Conservation (phyloP, 2,113 vertebrate species). For the Balaeniceps rex region DNA sequence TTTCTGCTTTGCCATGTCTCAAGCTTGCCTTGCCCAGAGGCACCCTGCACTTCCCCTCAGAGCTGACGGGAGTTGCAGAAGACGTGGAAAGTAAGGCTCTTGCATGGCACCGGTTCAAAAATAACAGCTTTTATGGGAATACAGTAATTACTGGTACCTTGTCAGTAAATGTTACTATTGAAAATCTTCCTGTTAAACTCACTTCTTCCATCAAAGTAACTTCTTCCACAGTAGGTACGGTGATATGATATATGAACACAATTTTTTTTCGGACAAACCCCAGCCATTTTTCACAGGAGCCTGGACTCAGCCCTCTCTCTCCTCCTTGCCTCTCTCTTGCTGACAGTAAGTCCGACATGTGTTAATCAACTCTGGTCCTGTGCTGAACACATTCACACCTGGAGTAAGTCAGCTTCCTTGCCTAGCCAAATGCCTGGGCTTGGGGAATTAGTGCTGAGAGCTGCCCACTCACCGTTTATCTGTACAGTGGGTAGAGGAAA, state of each 20-base stretch:
- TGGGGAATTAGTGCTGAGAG: not conserved
- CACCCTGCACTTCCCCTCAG: not conserved
- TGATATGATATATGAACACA: not conserved
- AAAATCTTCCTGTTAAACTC: not conserved
- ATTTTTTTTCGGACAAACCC: not conserved
- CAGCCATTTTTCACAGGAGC: not conserved
- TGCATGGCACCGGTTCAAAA: not conserved
- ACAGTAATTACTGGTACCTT: not conserved
- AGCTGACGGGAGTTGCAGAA: not conserved
- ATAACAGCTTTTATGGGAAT: not conserved
- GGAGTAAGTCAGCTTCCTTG: not conserved
- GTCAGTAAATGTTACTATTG: not conserved
- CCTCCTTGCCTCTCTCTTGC: not conserved
- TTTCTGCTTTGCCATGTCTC: not conserved
- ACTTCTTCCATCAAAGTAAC: not conserved
- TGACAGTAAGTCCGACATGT: not conserved
- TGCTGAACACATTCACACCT: not conserved
- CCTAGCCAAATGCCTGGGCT: not conserved
- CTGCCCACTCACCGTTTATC: not conserved
- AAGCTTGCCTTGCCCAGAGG: not conserved
- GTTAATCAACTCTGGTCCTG: not conserved
- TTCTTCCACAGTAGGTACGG: not conserved
- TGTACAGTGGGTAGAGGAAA: not conserved
- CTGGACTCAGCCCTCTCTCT: not conserved
- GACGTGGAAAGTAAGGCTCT: not conserved